These are phyloP conservation scores for Limnephilus auricula DNA, from an alignment of 2,888 invertebrate species.

Conservation along the genomic window DNA sequence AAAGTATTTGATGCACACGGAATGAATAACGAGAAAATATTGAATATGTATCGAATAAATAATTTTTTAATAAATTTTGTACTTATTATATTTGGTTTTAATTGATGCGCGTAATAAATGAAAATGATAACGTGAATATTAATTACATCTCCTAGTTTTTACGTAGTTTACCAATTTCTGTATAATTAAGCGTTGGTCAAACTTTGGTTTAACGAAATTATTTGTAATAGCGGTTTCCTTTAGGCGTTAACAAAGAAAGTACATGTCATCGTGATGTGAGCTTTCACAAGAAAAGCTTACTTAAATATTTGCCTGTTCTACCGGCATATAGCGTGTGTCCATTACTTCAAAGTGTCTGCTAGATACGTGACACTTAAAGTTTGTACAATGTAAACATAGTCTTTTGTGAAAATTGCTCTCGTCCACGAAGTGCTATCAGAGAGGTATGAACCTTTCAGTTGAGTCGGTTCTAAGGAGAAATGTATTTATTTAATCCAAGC, in stretches of 20 bases:
- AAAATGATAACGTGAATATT: no score
- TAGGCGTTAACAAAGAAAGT: not conserved
- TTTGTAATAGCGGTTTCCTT: not conserved
- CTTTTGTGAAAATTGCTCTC: not conserved
- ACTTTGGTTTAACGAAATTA: not conserved
- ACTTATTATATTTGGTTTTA: no score
- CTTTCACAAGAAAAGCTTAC: not conserved
- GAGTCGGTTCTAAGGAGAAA: not conserved
- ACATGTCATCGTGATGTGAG: not conserved
- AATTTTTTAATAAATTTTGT: no score
- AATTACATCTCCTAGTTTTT: not conserved
- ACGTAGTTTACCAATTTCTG: not conserved
- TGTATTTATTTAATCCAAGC: not conserved
- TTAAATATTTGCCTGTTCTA: not conserved
- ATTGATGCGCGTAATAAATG: no score
- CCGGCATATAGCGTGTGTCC: not conserved
- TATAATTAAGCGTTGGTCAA: not conserved
- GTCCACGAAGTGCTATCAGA: not conserved
- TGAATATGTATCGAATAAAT: no score
- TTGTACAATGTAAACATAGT: constrained; percentile 15
- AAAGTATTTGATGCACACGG: not conserved
- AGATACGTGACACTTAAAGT: not conserved
- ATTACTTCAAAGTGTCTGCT: not conserved
- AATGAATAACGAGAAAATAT: no score
- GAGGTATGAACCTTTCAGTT: not conserved